A percentile compares a stretch with the other conserved stretches of the same genome.
Evolutionary conservation across 2,113 vertebrate species (phyloP).

Genomic region (Carollia perspicillata): DNA sequence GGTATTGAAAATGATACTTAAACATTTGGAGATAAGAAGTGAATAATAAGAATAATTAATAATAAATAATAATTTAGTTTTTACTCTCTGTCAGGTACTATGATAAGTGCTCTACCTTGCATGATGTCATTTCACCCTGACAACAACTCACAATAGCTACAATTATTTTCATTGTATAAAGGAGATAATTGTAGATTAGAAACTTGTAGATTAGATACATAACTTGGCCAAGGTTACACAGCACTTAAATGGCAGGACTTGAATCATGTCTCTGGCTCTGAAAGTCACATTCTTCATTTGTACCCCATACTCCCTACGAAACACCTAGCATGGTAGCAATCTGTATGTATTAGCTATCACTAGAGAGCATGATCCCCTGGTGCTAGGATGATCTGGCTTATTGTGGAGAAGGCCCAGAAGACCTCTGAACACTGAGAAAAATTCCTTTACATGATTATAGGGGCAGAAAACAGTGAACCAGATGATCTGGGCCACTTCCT

Average conservation of each 20-base stretch:
- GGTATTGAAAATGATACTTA: background rate
- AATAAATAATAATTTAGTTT: background rate
- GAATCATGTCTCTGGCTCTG: background rate
- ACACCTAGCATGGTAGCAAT: background rate
- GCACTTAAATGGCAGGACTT: background rate
- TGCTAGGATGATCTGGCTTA: background rate
- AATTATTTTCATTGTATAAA: background rate
- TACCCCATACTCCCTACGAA: background rate
- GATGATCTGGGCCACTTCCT: background rate
- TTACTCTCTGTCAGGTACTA: background rate
- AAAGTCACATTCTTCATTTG: background rate
- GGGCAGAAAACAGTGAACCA: background rate
- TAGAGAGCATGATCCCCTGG: background rate
- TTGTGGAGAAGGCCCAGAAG: background rate
- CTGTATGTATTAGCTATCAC: background rate
- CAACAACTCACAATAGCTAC: background rate
- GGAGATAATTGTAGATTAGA: background rate
- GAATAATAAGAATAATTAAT: background rate
- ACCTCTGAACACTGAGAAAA: background rate
- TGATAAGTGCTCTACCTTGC: background rate
- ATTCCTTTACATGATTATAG: background rate
- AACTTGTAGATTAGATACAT: background rate
- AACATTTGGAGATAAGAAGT: background rate
- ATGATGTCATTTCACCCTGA: background rate
- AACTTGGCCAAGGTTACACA: background rate